These are phyloP conservation scores for Procavia capensis DNA, from an alignment of 2,113 vertebrate species.

Conservation along the genomic window DNA sequence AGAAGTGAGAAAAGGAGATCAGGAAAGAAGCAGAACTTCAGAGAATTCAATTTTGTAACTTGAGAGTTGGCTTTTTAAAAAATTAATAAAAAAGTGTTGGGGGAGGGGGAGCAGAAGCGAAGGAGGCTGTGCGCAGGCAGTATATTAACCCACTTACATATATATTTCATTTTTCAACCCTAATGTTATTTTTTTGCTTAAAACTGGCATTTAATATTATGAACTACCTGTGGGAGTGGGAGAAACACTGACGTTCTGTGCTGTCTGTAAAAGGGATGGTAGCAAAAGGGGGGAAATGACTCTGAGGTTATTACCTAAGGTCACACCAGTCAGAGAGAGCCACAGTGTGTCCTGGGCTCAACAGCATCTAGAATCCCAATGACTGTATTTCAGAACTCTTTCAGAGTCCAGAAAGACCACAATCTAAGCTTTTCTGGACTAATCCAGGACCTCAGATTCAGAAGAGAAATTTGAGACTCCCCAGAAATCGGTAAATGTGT, in stretches of 20 bases:
- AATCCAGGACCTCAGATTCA: background rate
- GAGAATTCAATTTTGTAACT: background rate
- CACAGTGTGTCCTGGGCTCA: background rate
- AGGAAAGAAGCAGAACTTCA: background rate
- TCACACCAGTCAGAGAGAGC: background rate
- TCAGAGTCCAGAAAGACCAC: background rate
- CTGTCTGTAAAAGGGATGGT: background rate
- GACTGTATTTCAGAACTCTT: background rate
- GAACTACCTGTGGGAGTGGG: background rate
- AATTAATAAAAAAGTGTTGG: background rate
- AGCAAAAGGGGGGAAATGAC: background rate
- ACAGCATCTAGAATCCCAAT: background rate
- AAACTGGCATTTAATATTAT: background rate
- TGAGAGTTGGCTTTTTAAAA: background rate
- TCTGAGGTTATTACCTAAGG: background rate
- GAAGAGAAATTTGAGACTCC: background rate
- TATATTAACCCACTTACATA: background rate
- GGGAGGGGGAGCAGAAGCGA: too few relatives aligned
- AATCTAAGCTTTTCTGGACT: background rate
- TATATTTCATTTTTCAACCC: background rate
- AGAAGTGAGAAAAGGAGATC: background rate
- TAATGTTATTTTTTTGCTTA: background rate
- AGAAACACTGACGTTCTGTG: background rate
- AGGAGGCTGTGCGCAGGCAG: too few relatives aligned
- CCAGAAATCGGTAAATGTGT: fast-evolving